phyloP scores from a whole-genome alignment of 92 coral and sea anemone genomes.

The Heliopora coerulea region DNA sequence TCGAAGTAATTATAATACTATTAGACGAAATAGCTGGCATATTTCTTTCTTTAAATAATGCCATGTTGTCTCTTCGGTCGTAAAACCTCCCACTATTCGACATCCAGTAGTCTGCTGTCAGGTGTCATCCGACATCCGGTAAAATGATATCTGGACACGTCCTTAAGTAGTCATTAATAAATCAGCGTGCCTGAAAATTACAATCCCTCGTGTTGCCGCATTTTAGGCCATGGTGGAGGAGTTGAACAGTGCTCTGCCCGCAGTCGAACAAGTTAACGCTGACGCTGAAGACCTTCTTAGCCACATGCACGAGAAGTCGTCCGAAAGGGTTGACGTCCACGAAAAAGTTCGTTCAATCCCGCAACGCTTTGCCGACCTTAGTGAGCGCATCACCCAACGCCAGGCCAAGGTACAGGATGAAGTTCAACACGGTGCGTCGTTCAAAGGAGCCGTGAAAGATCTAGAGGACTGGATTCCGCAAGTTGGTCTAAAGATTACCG shows the following conservation, averaged over 20 bases:
- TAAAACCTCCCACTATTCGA: too few relatives aligned
- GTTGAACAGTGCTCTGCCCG: slow-evolving; percentile 54
- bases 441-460: slow-evolving; percentile 73
- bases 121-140: too few relatives aligned
- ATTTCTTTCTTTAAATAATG: too few relatives aligned
- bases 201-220: too few relatives aligned
- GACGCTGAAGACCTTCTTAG: slow-evolving; percentile 73
- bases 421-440: slow-evolving; percentile 70
- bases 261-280: slow-evolving; percentile 74
- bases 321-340: slow-evolving; percentile 70
- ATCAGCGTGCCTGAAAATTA: too few relatives aligned
- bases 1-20: too few relatives aligned
- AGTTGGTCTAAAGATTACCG: slow-evolving; percentile 62
- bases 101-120: too few relatives aligned
- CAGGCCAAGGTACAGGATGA: slow-evolving; percentile 77
- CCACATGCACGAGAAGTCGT: slow-evolving; percentile 78
- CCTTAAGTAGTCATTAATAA: too few relatives aligned
- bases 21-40: too few relatives aligned
- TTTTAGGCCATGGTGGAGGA: slow-evolving; percentile 40
- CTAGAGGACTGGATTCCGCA: slow-evolving; percentile 72
- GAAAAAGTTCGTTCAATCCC: slow-evolving; percentile 77
- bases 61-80: too few relatives aligned
- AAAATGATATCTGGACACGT: too few relatives aligned
- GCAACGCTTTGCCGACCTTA: slow-evolving; percentile 73
- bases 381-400: slow-evolving; percentile 69